Conservation (phyloP, 2,888 invertebrate genomes). For the Tipula vernalis region DNA sequence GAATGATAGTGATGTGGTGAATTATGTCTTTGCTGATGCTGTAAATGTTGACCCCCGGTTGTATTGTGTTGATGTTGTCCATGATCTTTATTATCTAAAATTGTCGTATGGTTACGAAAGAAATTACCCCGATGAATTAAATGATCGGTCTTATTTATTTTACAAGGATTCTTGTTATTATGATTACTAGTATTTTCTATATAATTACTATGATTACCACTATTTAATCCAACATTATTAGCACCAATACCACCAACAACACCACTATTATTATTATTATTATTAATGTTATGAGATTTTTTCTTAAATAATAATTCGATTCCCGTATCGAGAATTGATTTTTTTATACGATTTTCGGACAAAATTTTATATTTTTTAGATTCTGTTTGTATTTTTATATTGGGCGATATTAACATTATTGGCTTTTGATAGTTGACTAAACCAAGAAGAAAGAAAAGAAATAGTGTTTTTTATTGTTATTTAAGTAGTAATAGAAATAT, state of each 20-base stretch:
- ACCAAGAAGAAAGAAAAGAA: constrained; percentile 6
- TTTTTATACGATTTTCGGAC: constrained; percentile 17
- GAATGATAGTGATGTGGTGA: constrained; percentile 11
- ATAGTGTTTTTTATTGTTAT: neutral
- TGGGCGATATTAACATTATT: constrained; percentile 19
- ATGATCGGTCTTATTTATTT: constrained; percentile 8
- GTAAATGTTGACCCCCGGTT: neutral
- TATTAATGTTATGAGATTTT: constrained; percentile 17
- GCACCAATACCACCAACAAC: neutral
- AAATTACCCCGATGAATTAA: neutral
- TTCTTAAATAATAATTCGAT: constrained; percentile 21
- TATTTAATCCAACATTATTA: neutral
- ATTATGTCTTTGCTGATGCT: constrained; percentile 7
- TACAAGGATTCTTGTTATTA: neutral
- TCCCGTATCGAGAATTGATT: constrained; percentile 19
- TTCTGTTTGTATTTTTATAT: constrained; percentile 20
- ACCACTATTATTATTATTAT: constrained; percentile 11
- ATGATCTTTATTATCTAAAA: constrained; percentile 8
- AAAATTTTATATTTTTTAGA: constrained; percentile 11
- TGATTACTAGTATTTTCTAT: neutral
- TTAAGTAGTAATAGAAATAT: neutral
- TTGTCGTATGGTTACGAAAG: neutral
- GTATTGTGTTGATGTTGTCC: neutral
- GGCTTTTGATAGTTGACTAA: constrained; percentile 19
- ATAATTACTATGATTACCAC: neutral